These are phyloP conservation scores for Trematomus loennbergii DNA, from an alignment of 2,113 vertebrate genomes.

Conservation along the genomic window DNA sequence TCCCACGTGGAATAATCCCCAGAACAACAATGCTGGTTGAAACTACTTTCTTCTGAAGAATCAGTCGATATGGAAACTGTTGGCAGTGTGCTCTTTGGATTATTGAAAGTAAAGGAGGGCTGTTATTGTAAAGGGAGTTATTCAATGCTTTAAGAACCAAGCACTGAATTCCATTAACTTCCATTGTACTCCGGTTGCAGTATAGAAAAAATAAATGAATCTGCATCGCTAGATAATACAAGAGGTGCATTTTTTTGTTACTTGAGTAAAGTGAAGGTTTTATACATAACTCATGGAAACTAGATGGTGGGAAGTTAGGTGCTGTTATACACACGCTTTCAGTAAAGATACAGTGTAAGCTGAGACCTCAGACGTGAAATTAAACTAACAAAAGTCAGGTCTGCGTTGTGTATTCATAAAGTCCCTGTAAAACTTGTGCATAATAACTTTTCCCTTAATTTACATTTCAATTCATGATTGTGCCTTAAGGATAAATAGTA, in stretches of 20 bases:
- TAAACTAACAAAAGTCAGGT: background rate
- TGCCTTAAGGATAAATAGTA: background rate
- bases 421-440: background rate
- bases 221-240: background rate
- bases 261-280: background rate
- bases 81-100: constrained; percentile 8
- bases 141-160: background rate
- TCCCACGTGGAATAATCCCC: constrained; percentile 10
- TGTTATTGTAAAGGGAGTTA: background rate
- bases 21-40: background rate
- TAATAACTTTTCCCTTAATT: constrained; percentile 1
- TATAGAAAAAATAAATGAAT: too few relatives aligned
- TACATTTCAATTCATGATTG: background rate
- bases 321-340: background rate
- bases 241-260: background rate
- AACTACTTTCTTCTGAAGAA: constrained; percentile 1
- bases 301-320: background rate
- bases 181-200: background rate
- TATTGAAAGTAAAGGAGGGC: background rate
- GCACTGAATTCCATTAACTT: background rate
- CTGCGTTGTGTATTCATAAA: background rate
- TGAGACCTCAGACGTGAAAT: background rate
- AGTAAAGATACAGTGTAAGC: background rate
- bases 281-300: background rate
- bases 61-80: constrained; percentile 1